phyloP scores from a whole-genome alignment of 2,888 invertebrate genomes.

The Euphydryas editha region DNA sequence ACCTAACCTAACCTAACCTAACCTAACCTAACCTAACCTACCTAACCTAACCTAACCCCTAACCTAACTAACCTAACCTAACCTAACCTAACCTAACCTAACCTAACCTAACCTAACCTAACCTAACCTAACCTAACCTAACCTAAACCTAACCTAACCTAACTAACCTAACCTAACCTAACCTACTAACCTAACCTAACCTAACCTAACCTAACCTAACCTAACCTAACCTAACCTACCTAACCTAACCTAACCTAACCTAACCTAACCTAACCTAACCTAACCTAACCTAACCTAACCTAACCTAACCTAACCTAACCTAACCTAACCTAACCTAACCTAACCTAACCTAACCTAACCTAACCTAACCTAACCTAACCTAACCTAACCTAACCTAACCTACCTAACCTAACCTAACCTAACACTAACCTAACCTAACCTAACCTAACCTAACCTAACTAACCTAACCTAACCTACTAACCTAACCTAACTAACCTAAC shows the following conservation, averaged over 20 bases:
- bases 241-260: conserved; percentile 23
- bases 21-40: conserved; percentile 14
- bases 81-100: conserved; percentile 12
- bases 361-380: conserved; percentile 40
- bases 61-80: conserved; percentile 12
- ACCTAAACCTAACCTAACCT: too few species aligned
- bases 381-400: conserved; percentile 38
- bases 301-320: conserved; percentile 38
- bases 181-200: too few species aligned
- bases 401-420: too few species aligned
- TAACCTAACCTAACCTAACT: conserved; percentile 21
- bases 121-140: conserved; percentile 10
- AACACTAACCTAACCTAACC: conserved; percentile 35
- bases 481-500: conserved; percentile 34
- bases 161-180: too few species aligned
- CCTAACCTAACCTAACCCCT: too few species aligned
- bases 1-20: conserved; percentile 14
- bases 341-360: conserved; percentile 40
- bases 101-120: conserved; percentile 14
- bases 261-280: conserved; percentile 10
- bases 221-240: too few species aligned
- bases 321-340: conserved; percentile 40
- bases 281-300: conserved; percentile 2
- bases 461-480: too few species aligned
- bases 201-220: too few species aligned